A percentile compares a stretch with the other conserved stretches of the same genome.
These are phyloP conservation scores for Montipora cactus DNA, from an alignment of 64 coral and sea anemone genomes.

Conservation along the genomic window DNA sequence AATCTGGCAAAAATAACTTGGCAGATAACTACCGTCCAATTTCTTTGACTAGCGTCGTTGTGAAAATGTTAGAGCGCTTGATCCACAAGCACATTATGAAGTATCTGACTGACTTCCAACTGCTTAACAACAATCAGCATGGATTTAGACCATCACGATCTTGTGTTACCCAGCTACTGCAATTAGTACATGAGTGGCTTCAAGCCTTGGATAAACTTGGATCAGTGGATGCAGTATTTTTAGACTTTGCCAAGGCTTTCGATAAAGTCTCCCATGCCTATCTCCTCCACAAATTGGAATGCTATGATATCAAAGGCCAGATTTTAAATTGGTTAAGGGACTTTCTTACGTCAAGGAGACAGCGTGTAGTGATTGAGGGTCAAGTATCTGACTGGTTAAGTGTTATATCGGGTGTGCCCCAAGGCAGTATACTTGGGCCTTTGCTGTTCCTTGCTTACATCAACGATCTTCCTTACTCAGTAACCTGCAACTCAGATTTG, in stretches of 20 bases:
- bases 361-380: slow-evolving; percentile 38
- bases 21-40: slow-evolving; percentile 3
- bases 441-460: too few species aligned
- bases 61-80: not conserved
- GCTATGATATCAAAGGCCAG: not conserved
- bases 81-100: not conserved
- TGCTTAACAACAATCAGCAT: slow-evolving; percentile 6
- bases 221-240: not conserved
- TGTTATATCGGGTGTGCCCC: slow-evolving; percentile 18
- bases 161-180: slow-evolving; percentile 18
- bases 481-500: too few species aligned
- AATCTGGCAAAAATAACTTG: not conserved
- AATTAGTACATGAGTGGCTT: not conserved
- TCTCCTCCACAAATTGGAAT: not conserved
- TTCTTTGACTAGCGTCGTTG: slow-evolving; percentile 15
- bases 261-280: not conserved
- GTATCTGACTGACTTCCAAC: not conserved
- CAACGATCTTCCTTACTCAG: too few species aligned
- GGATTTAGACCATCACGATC: slow-evolving; percentile 16
- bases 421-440: not conserved
- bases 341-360: slow-evolving; percentile 29
- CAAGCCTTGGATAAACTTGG: not conserved
- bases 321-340: slow-evolving; percentile 20
- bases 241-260: slow-evolving; percentile 5
- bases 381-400: slow-evolving; percentile 26